Conservation (phyloP, 92 coral and sea anemone species). For the Palythoa grandiflora region DNA sequence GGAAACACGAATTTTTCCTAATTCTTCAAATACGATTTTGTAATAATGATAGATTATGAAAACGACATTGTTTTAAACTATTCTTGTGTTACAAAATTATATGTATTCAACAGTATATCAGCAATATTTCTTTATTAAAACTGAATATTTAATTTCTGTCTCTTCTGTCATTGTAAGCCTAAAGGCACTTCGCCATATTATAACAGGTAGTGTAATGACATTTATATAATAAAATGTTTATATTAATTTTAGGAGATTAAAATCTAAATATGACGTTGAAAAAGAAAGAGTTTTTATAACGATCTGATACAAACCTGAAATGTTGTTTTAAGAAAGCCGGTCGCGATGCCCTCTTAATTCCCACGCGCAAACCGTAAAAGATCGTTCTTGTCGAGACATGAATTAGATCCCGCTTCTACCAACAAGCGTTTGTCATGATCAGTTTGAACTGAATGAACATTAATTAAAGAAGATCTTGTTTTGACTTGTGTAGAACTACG, state of each 20-base stretch:
- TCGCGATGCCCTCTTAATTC: neutral
- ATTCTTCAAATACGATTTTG: too few species aligned
- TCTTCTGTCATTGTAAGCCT: too few species aligned
- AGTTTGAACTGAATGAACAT: neutral
- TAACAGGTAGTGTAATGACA: neutral
- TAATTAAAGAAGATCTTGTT: neutral
- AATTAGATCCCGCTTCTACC: constrained; percentile 4
- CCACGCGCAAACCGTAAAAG: neutral
- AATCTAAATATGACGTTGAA: too few species aligned
- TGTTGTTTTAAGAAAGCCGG: neutral
- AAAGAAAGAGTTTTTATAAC: neutral
- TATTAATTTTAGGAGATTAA: neutral
- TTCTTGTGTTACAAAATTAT: neutral
- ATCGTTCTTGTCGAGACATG: neutral
- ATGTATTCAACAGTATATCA: neutral
- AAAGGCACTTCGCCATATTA: too few species aligned
- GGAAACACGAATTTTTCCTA: neutral
- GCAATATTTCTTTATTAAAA: neutral
- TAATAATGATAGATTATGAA: neutral
- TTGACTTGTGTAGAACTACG: neutral
- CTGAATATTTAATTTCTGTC: neutral
- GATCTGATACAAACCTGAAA: constrained; percentile 11
- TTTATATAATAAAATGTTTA: neutral
- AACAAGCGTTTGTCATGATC: neutral
- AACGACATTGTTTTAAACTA: neutral